Conservation (phyloP, 1,140 invertebrate genomes). For the Gonioctena quinquepunctata region DNA sequence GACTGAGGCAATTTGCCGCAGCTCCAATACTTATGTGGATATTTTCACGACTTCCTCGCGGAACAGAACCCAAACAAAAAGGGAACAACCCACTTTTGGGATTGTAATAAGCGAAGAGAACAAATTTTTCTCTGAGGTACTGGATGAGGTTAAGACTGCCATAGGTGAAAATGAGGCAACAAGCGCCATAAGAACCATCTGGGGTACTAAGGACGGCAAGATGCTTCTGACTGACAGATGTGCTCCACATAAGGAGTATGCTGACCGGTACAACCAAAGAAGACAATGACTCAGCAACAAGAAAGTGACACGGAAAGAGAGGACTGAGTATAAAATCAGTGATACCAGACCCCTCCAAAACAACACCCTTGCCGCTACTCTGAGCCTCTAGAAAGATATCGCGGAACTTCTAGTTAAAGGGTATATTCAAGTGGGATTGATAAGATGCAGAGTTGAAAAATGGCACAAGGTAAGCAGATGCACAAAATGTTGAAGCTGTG, state of each 20-base stretch:
- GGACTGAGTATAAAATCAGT: neutral
- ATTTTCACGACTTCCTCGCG: conserved; percentile 16
- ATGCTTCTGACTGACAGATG: too few relatives aligned
- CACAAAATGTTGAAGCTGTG: conserved; percentile 25
- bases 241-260: neutral
- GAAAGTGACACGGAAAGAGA: too few relatives aligned
- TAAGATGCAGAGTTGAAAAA: neutral
- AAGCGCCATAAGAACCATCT: too few relatives aligned
- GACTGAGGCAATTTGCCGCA: neutral
- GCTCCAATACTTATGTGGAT: neutral
- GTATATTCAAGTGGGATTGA: neutral
- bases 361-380: neutral
- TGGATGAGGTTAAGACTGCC: neutral
- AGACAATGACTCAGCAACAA: too few relatives aligned
- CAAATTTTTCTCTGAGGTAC: neutral
- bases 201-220: too few relatives aligned
- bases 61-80: too few relatives aligned
- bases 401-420: neutral
- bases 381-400: too few relatives aligned
- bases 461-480: conserved; percentile 20
- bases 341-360: neutral
- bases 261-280: neutral
- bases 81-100: neutral
- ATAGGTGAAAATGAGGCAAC: too few relatives aligned
- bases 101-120: neutral